phyloP scores from a whole-genome alignment of 2,113 vertebrate genomes.

The Nesogale talazaci region DNA sequence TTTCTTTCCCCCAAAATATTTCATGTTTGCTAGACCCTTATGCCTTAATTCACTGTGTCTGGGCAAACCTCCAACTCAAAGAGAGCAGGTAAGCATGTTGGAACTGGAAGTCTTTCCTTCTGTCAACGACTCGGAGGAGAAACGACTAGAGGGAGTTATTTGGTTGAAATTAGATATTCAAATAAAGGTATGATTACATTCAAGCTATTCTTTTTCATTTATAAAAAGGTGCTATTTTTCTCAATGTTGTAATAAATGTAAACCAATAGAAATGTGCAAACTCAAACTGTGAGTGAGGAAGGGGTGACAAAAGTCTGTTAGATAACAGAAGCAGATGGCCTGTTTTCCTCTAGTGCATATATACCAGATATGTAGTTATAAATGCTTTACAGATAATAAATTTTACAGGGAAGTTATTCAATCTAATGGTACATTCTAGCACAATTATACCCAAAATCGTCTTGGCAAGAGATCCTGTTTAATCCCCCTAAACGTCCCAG shows the following conservation, averaged over 20 bases:
- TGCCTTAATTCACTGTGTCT: neutral
- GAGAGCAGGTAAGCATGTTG: neutral
- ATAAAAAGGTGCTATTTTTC: constrained; percentile 49
- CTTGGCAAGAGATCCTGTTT: constrained; percentile 51
- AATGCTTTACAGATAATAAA: constrained; percentile 57
- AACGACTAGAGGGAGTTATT: constrained; percentile 31
- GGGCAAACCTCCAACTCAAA: neutral
- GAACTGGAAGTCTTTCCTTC: constrained; percentile 35
- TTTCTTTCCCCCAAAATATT: constrained; percentile 13
- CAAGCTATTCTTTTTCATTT: constrained; percentile 30
- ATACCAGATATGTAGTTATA: constrained; percentile 51
- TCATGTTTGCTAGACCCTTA: constrained; percentile 6
- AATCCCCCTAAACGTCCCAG: constrained; percentile 46
- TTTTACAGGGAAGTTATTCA: constrained; percentile 57
- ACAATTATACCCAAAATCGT: constrained; percentile 26
- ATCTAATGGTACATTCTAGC: constrained; percentile 49
- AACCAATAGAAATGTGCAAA: constrained; percentile 55
- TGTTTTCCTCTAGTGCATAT: neutral
- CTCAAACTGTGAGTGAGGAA: constrained; percentile 13
- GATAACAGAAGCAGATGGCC: neutral
- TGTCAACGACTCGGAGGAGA: constrained; percentile 51
- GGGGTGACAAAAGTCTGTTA: constrained; percentile 58
- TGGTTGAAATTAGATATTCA: constrained; percentile 55
- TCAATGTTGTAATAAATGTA: neutral
- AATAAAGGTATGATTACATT: constrained; percentile 59